Percentiles rank a stretch among this genome's conserved stretches.
Evolutionary conservation across 2,888 invertebrate genomes (phyloP).

Genomic region (Onthophagus sagittarius): DNA sequence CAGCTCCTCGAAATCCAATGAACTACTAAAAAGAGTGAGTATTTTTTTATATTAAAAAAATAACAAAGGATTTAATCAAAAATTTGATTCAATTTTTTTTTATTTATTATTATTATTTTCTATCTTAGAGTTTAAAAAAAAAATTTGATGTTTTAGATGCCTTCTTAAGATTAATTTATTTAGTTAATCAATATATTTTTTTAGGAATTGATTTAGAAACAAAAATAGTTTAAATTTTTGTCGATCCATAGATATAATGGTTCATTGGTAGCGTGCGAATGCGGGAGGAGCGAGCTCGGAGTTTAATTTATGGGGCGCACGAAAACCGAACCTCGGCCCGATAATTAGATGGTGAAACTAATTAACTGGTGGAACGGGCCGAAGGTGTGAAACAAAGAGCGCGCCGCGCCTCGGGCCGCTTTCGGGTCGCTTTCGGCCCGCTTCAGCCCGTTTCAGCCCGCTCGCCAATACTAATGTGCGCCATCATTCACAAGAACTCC

Average conservation of each 20-base stretch:
- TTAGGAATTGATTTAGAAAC: too few relatives aligned
- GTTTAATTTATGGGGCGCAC: conserved; percentile 50
- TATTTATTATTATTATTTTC: too few relatives aligned
- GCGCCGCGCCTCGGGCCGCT: conserved; percentile 16
- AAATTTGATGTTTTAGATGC: too few relatives aligned
- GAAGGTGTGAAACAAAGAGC: conserved; percentile 22
- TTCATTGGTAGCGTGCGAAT: neutral
- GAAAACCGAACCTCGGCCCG: conserved; percentile 48
- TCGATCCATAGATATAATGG: neutral
- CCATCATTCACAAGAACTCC: neutral
- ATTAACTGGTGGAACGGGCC: conserved; percentile 50
- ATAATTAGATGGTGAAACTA: conserved; percentile 55
- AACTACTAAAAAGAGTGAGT: neutral
- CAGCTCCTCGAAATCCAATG: neutral
- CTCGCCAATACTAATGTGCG: conserved; percentile 12
- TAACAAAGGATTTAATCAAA: too few relatives aligned
- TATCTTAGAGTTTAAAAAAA: too few relatives aligned
- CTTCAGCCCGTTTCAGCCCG: conserved; percentile 2
- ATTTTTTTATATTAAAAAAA: too few relatives aligned
- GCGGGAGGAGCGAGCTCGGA: conserved; percentile 28
- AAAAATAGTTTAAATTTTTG: too few relatives aligned
- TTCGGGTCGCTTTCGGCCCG: conserved; percentile 2
- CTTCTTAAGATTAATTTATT: neutral
- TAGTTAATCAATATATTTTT: too few relatives aligned
- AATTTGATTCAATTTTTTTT: too few relatives aligned